Base-by-base conservation (phyloP, 2,113 vertebrate species). In the Mola mola region DNA sequence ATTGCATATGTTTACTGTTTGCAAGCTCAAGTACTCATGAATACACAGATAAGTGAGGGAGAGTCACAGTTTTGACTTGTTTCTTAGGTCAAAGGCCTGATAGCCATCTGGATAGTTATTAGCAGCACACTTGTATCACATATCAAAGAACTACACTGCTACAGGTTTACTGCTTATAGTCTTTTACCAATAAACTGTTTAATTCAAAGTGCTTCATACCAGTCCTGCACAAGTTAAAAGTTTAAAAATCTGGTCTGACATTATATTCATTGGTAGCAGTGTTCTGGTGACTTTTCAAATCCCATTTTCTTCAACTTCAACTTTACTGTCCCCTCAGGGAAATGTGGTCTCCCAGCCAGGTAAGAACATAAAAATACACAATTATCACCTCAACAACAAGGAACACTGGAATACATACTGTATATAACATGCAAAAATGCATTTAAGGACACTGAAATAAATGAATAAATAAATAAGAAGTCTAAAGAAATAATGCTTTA, bases 101-200 rank as follows among this genome's bases (percentile, higher is more conserved):
- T 59, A 72, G 59, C 68, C 73, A 75, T 69, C 66, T 75, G 72
- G 37, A 38, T 50, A 33, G 46, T 40, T 37, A 11, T 49, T 67
- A 73, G 28, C 41, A 47, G 61, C 43, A 44, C 16, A 55, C 17
- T 63, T 25, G 31, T 50, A 47, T 64, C 57, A 24, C 24, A 66
- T 72, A 72, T 68, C 48, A 83, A 61, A 69, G 46, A 31, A 33
- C 26, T 46, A 17, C 36, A 13, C 17, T 36, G 31, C 12, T 62
- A 44, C 50, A 19, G 49, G 29, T 16, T 57, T 7, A 33, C 15
- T 53, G 52, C 48, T 47, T 52, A 40, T 43, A 58, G 8, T 51
- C 44, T 59, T 44, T 34, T 65, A 43, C 49, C 33, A 31, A 17
- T 3, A 11, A 13, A 37, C 51, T n/a, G 9, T 38, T 21, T 16